Percentiles rank a stretch among this genome's conserved stretches.
phyloP scores from a whole-genome alignment of 2,888 invertebrate species.

The Trachelus stipa region DNA sequence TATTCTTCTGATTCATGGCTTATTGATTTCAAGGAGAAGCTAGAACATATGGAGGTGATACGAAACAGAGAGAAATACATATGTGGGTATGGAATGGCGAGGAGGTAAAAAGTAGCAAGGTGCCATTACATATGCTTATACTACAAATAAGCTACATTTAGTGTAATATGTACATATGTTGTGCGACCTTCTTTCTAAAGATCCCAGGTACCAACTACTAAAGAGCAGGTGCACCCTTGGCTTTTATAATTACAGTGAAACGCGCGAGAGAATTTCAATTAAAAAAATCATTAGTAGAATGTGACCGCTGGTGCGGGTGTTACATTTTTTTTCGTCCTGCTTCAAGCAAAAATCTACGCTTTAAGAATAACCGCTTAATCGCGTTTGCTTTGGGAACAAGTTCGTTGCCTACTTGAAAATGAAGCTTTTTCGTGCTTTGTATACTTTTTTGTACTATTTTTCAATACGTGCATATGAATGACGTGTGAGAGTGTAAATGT shows the following conservation, averaged over 20 bases:
- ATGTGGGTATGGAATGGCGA: neutral
- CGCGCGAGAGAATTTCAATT: constrained; percentile 20
- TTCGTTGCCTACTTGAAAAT: neutral
- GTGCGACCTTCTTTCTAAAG: neutral
- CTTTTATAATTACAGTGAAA: constrained; percentile 21
- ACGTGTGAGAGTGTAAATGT: too few species aligned
- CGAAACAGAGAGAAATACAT: neutral
- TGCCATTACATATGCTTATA: neutral
- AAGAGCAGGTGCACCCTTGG: constrained; percentile 13
- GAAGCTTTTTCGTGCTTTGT: neutral
- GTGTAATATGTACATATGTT: neutral
- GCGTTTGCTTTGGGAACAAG: neutral
- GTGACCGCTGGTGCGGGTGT: neutral
- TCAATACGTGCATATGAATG: neutral
- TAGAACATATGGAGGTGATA: neutral
- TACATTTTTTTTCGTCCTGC: neutral
- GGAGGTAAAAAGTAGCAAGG: neutral
- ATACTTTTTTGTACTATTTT: neutral
- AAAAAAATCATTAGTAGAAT: constrained; percentile 19
- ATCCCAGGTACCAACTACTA: neutral
- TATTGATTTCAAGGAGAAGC: neutral
- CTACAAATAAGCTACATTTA: neutral
- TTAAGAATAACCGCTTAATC: neutral
- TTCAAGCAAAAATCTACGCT: neutral
- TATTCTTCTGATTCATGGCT: neutral